phyloP scores from a whole-genome alignment of 2,113 vertebrate genomes.

The Machaerirhynchus nigripectus region DNA sequence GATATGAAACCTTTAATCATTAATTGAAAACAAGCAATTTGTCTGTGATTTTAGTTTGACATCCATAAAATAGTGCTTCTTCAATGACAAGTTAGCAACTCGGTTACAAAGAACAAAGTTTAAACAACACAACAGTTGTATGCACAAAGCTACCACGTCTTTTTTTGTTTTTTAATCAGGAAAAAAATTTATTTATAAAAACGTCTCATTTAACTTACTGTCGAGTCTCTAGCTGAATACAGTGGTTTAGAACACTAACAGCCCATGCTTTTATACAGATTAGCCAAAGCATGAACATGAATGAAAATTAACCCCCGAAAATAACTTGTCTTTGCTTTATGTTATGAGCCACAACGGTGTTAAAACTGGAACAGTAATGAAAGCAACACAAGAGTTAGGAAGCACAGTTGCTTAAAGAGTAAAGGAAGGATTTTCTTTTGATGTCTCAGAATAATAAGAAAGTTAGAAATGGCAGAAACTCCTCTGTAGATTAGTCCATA shows the following conservation, averaged over 20 bases:
- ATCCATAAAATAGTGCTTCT: constrained; percentile 64
- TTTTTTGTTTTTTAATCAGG: constrained; percentile 30
- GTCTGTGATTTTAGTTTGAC: constrained; percentile 46
- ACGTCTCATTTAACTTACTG: constrained; percentile 60
- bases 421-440: constrained; percentile 66
- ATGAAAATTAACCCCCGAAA: constrained; percentile 31
- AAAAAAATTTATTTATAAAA: constrained; percentile 72
- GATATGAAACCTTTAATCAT: constrained; percentile 62
- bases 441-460: constrained; percentile 67
- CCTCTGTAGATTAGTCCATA: constrained; percentile 80
- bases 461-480: constrained; percentile 75
- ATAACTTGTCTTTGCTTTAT: constrained; percentile 32
- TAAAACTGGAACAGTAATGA: constrained; percentile 63
- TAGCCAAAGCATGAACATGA: constrained; percentile 67
- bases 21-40: constrained; percentile 59
- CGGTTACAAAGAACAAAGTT: constrained; percentile 63
- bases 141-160: constrained; percentile 60
- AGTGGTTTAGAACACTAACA: constrained; percentile 56
- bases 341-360: constrained; percentile 62
- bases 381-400: constrained; percentile 68
- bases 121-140: constrained; percentile 63
- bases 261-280: constrained; percentile 68
- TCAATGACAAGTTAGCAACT: constrained; percentile 53
- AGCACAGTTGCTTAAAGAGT: constrained; percentile 67
- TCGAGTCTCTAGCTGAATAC: constrained; percentile 57